Evolutionary conservation across 2,888 invertebrate genomes (phyloP).

Genomic region (Ceratothoa steindachneri): DNA sequence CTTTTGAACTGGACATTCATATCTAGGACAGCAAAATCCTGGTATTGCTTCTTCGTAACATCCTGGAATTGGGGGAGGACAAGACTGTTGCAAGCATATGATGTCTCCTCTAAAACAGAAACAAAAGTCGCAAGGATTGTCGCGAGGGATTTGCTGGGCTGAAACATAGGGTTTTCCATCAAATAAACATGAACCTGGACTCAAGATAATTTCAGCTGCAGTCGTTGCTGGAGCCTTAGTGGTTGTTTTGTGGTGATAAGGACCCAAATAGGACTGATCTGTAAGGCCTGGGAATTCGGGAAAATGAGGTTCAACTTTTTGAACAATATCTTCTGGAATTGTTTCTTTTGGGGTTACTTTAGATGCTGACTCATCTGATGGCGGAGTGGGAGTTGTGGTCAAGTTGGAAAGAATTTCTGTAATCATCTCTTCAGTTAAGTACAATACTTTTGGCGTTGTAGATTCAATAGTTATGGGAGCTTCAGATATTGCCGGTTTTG

Average conservation of each 20-base stretch:
- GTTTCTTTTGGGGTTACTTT: background rate
- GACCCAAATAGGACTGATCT: background rate
- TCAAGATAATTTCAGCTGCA: slow-evolving; percentile 57
- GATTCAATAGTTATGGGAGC: background rate
- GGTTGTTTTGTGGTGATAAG: background rate
- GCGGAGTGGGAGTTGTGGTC: background rate
- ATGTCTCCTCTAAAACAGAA: slow-evolving; percentile 95
- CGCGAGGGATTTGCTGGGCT: slow-evolving; percentile 88
- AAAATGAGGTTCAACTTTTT: background rate
- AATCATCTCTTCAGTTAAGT: slow-evolving; percentile 22
- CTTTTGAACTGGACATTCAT: slow-evolving; percentile 79
- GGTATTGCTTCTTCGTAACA: slow-evolving; percentile 87
- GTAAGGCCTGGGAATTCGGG: background rate
- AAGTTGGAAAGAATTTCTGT: background rate
- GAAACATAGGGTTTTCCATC: slow-evolving; percentile 89
- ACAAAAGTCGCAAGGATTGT: slow-evolving; percentile 93
- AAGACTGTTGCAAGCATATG: slow-evolving; percentile 89
- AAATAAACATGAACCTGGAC: slow-evolving; percentile 85
- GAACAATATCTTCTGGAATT: background rate
- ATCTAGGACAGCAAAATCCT: slow-evolving; percentile 91
- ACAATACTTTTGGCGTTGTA: background rate
- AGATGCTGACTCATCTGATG: background rate
- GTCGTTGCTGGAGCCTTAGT: slow-evolving; percentile 27
- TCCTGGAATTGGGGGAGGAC: slow-evolving; percentile 86
- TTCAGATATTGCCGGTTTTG: background rate